A percentile compares a stretch with the other conserved stretches of the same genome.
Conservation (phyloP, 2,797 vertebrate species). For the Nannoperca australis region DNA sequence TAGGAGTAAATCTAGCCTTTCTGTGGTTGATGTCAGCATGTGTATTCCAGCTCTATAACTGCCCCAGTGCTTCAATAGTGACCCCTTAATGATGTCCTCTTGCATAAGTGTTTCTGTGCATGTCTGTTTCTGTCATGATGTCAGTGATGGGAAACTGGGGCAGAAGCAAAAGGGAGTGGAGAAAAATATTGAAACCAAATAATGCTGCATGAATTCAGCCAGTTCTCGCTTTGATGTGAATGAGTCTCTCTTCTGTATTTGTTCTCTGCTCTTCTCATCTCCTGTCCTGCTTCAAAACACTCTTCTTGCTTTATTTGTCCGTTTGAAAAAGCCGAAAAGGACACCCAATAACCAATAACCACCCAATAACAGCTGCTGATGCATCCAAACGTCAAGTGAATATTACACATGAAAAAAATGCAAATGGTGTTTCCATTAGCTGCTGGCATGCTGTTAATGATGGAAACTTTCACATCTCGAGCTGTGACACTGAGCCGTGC, state of each 20-base stretch:
- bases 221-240: constrained; percentile 50
- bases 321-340: neutral
- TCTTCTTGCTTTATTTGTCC: neutral
- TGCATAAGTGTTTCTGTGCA: neutral
- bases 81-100: constrained; percentile 48
- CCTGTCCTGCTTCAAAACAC: neutral
- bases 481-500: neutral
- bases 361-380: neutral
- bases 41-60: constrained; percentile 20
- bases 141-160: constrained; percentile 13
- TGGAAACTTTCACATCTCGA: neutral
- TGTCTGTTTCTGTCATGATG: neutral
- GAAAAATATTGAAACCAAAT: constrained; percentile 25
- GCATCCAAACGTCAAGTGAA: constrained; percentile 3
- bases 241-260: neutral
- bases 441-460: constrained; percentile 5
- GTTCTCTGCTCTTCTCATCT: constrained; percentile 3
- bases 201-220: constrained; percentile 9
- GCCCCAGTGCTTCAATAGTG: neutral
- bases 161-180: constrained; percentile 27
- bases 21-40: neutral
- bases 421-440: constrained; percentile 15
- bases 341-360: neutral
- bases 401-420: neutral
- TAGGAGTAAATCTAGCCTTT: neutral